Evolutionary conservation across 53 echinoderm and acorn worm genomes (phyloP).

Genomic region (Stichopus horrens): DNA sequence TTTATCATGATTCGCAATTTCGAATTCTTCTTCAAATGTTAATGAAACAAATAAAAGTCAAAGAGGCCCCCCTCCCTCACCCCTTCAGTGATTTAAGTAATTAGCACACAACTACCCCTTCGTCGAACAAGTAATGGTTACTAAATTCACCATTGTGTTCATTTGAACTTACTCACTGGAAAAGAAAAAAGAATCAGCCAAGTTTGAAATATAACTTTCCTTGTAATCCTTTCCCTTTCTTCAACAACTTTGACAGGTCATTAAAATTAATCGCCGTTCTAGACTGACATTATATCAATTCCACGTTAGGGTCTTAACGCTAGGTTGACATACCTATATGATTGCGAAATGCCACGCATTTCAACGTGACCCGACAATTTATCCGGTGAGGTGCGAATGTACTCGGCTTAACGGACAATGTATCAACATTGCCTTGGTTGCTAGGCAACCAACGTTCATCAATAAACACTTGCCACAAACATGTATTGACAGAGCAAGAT

Average conservation of each 20-base stretch:
- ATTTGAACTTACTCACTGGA: no score
- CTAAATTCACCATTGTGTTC: no score
- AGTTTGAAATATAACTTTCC: not conserved
- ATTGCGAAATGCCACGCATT: not conserved
- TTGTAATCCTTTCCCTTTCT: not conserved
- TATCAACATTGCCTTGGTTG: conserved; percentile 20
- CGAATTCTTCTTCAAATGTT: no score
- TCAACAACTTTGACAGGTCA: conserved; percentile 7
- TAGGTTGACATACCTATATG: not conserved
- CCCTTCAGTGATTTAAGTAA: no score
- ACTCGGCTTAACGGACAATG: conserved; percentile 20
- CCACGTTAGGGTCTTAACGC: conserved; percentile 4
- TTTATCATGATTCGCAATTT: no score
- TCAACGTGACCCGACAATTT: not conserved
- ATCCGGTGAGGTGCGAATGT: not conserved
- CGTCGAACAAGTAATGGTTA: no score
- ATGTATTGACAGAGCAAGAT: conserved; percentile 9
- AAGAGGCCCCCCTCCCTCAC: no score
- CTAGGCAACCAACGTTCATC: conserved; percentile 14
- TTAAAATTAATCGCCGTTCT: not conserved
- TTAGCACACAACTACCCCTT: no score
- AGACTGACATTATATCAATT: not conserved
- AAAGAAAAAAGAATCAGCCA: not conserved
- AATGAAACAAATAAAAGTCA: no score
- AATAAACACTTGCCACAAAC: conserved; percentile 26